Evolutionary conservation across 2,888 invertebrate genomes (phyloP), one percentile per base, ranked within the genome.

Genomic region (Drosophila monieri): DNA sequence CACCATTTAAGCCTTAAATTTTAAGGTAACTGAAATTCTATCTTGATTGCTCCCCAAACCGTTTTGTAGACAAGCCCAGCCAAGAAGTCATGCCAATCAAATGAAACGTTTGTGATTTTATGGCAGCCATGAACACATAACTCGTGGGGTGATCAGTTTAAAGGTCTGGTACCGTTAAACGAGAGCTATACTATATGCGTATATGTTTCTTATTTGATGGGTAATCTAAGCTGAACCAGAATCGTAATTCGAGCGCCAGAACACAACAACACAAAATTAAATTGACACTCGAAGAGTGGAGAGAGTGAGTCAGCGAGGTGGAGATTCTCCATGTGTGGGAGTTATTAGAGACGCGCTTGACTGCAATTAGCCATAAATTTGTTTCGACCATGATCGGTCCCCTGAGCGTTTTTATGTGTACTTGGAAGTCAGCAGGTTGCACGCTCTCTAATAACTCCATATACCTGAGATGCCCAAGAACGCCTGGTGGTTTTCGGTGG

Each of bases 301-400:
- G 12, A 12, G 14, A n/a, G 68, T 85, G 81, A 81, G 44, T 85
- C 88, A 80, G 56, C 70, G 32, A 43, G 57, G 18, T 32, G 47
- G 49, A 46, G 2, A 21, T 23, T 55, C 54, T 53, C 32, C 25
- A 44, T 52, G 51, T 52, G 35, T 64, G 58, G 72, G 77, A 77
- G 85, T 61, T 61, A 61, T 61, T 79, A 81, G 75, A 74, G 65
- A 64, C 57, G 25, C 64, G 78, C 66, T 62, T 12, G 43, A 21
- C 68, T 59, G 74, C 81, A 86, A 89, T 86, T 88, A 89, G 77
- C 89, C 77, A 86, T 86, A 88, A 88, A 86, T 86, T 85, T 84
- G 88, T 84, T 44, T 30, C 43, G 55, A 46, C 18, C 41, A 32
- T 8, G 39, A n/a, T 53, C 35, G 48, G 65, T 79, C 80, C 76